Percentiles rank a stretch among this genome's conserved stretches.
Evolutionary conservation across 2,797 vertebrate genomes (phyloP).

Genomic region (Petrocephalus schoutedeni): DNA sequence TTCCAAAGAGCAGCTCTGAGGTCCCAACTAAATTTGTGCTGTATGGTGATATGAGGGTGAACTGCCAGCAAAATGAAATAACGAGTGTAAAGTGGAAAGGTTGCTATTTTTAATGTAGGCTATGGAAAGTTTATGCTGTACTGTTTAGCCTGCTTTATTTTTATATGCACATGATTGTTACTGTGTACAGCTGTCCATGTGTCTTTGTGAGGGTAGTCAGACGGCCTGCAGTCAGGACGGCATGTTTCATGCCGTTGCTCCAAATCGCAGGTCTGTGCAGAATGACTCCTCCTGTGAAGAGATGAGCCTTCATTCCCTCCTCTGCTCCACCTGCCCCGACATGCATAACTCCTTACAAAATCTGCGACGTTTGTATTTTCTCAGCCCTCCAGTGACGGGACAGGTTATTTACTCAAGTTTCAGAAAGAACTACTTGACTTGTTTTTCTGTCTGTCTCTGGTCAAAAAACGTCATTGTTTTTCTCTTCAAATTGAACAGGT

Average conservation of each 20-base stretch:
- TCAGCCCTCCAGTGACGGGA: background rate
- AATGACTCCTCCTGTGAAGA: background rate
- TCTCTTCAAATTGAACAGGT: background rate
- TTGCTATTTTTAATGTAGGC: slow-evolving; percentile 16
- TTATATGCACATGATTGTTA: slow-evolving; percentile 37
- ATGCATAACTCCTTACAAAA: background rate
- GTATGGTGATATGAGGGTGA: background rate
- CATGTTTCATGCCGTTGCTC: background rate
- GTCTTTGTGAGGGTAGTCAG: background rate
- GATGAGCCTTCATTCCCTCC: background rate
- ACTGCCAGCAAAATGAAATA: background rate
- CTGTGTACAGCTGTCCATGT: slow-evolving; percentile 26
- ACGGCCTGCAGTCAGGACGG: background rate
- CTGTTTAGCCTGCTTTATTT: slow-evolving; percentile 27
- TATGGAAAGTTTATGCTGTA: background rate
- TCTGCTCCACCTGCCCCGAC: background rate
- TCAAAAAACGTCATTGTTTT: background rate
- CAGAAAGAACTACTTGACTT: background rate
- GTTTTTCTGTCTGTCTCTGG: background rate
- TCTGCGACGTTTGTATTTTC: background rate
- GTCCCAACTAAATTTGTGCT: background rate
- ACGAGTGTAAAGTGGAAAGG: background rate
- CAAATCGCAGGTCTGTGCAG: background rate
- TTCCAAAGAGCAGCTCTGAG: background rate
- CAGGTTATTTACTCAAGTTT: background rate